Conservation (phyloP, 2,797 vertebrate species). For the Pelobates cultripes region DNA sequence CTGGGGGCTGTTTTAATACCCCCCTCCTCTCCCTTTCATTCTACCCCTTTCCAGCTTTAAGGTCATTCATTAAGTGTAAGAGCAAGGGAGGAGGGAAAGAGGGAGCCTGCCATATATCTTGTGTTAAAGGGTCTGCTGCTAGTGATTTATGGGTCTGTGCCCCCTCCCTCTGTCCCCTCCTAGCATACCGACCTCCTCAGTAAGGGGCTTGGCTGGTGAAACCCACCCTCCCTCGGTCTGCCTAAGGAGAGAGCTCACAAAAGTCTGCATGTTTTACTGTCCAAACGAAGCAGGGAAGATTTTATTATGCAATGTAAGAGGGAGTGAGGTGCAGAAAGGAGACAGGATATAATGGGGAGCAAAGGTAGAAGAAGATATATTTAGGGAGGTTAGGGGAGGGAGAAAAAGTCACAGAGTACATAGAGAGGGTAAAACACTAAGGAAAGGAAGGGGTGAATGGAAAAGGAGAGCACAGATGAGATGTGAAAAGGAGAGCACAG, state of each 20-base stretch:
- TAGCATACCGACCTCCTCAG: conserved; percentile 30
- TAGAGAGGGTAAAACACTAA: not conserved
- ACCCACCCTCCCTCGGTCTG: conserved; percentile 24
- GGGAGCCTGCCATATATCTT: conserved; percentile 47
- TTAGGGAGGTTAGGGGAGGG: not conserved
- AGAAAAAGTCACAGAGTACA: not conserved
- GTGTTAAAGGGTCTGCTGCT: conserved; percentile 41
- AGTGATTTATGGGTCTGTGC: conserved; percentile 46
- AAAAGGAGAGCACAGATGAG: not conserved
- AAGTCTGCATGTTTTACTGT: conserved; percentile 24
- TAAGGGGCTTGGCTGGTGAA: conserved; percentile 43
- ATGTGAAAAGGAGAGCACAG: conserved; percentile 9
- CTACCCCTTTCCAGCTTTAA: conserved; percentile 39
- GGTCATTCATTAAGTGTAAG: conserved; percentile 50
- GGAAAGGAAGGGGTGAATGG: not conserved
- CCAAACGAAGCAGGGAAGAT: not conserved
- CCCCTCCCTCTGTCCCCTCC: conserved; percentile 29
- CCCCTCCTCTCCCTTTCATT: conserved; percentile 9
- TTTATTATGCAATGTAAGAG: not conserved
- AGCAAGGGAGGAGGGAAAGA: conserved; percentile 39
- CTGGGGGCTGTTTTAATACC: conserved; percentile 39
- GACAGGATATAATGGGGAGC: not conserved
- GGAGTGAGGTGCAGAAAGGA: not conserved
- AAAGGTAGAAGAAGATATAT: not conserved
- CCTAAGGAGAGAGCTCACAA: conserved; percentile 14